phyloP scores from a whole-genome alignment of 2,797 vertebrate genomes.

The Eurystomus glaucurus region DNA sequence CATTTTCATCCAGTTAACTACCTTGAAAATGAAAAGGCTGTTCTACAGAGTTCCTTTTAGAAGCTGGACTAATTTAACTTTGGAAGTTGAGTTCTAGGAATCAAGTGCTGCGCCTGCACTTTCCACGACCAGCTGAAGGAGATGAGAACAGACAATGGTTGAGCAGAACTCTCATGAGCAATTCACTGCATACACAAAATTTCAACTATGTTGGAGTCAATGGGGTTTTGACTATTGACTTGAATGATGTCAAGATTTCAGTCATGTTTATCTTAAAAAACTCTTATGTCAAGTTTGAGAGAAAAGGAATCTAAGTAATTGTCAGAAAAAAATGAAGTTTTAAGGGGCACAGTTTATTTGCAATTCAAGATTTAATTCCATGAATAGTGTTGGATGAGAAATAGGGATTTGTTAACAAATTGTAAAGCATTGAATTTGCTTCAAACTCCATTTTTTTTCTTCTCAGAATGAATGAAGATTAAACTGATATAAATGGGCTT shows the following conservation, averaged over 20 bases:
- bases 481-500: background rate
- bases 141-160: background rate
- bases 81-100: background rate
- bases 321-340: background rate
- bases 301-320: background rate
- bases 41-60: background rate
- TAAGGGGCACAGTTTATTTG: background rate
- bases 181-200: background rate
- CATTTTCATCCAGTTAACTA: conserved; percentile 24
- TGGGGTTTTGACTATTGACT: background rate
- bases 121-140: background rate
- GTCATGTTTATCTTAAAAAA: background rate
- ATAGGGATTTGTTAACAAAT: background rate
- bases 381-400: background rate
- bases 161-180: background rate
- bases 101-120: background rate
- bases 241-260: background rate
- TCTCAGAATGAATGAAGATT: background rate
- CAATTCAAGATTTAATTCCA: background rate
- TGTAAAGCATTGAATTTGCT: background rate
- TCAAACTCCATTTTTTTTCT: background rate
- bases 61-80: conserved; percentile 3
- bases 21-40: conserved; percentile 1
- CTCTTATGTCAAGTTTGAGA: background rate
- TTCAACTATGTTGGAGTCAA: background rate